A percentile compares a stretch with the other conserved stretches of the same genome.
These are phyloP conservation scores for Cosmopolites sordidus DNA, from an alignment of 2,888 invertebrate genomes.

Conservation along the genomic window DNA sequence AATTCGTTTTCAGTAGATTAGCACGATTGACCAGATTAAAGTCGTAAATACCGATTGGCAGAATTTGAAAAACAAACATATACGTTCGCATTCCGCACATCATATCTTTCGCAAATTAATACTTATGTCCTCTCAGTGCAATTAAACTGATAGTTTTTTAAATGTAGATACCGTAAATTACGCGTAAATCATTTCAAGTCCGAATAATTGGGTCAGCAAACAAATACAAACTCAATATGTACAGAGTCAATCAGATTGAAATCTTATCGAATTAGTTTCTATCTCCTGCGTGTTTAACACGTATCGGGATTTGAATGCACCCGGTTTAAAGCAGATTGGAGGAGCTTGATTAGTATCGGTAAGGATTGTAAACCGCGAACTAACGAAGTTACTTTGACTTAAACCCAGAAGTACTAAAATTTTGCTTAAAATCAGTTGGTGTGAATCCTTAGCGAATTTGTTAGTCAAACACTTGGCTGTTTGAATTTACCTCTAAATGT, in stretches of 20 bases:
- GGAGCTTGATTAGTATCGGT: conserved; percentile 1
- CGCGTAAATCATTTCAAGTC: conserved; percentile 11
- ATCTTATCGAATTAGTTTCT: conserved; percentile 7
- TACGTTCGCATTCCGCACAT: background rate
- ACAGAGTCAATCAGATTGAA: background rate
- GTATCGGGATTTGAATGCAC: background rate
- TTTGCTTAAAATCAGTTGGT: background rate
- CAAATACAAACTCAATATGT: conserved; percentile 7
- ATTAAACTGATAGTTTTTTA: conserved; percentile 11
- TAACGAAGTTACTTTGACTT: background rate
- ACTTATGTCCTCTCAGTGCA: conserved; percentile 9
- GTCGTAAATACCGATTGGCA: background rate
- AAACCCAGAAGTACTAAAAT: background rate
- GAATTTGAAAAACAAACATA: background rate
- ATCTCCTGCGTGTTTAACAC: background rate
- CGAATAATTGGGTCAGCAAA: conserved; percentile 7
- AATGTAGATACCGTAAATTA: conserved; percentile 13
- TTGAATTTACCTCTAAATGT: no score
- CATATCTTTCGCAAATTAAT: conserved; percentile 12
- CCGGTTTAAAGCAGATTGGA: background rate
- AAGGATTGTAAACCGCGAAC: background rate
- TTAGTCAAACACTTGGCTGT: no score
- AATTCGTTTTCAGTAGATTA: background rate
- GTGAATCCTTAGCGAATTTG: background rate
- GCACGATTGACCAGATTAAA: background rate